phyloP scores from a whole-genome alignment of 2,113 vertebrate genomes.

The Saimiri boliviensis region DNA sequence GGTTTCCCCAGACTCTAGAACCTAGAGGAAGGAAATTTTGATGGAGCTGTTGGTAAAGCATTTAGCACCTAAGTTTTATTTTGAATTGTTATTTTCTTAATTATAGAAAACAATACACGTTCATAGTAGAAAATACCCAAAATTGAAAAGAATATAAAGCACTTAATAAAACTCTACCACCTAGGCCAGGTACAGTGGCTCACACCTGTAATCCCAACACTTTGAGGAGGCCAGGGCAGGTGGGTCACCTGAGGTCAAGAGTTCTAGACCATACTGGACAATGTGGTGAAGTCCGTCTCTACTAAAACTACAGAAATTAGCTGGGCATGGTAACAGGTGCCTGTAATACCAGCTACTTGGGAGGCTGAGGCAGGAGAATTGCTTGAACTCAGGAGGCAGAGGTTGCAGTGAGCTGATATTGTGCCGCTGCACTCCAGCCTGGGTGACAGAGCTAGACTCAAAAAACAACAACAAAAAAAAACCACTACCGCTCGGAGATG shows the following conservation, averaged over 20 bases:
- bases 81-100: conserved; percentile 14
- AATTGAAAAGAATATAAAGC: background rate
- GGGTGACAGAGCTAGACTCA: too few relatives aligned
- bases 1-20: background rate
- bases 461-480: background rate
- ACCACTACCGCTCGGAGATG: background rate
- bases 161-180: background rate
- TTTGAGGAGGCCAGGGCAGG: background rate
- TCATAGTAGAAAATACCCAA: background rate
- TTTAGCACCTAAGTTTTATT: background rate
- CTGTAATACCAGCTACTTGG: too few relatives aligned
- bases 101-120: background rate
- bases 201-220: background rate
- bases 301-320: too few relatives aligned
- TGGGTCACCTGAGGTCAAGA: too few relatives aligned
- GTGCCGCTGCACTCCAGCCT: too few relatives aligned
- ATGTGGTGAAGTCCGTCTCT: too few relatives aligned
- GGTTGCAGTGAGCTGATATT: too few relatives aligned
- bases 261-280: too few relatives aligned
- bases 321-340: too few relatives aligned
- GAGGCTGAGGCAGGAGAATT: too few relatives aligned
- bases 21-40: background rate
- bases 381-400: too few relatives aligned
- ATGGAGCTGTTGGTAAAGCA: background rate
- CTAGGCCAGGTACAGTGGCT: background rate